A percentile compares a stretch with the other conserved stretches of the same genome.
phyloP scores from a whole-genome alignment of 2,888 invertebrate species.

The Oasisia sp. region DNA sequence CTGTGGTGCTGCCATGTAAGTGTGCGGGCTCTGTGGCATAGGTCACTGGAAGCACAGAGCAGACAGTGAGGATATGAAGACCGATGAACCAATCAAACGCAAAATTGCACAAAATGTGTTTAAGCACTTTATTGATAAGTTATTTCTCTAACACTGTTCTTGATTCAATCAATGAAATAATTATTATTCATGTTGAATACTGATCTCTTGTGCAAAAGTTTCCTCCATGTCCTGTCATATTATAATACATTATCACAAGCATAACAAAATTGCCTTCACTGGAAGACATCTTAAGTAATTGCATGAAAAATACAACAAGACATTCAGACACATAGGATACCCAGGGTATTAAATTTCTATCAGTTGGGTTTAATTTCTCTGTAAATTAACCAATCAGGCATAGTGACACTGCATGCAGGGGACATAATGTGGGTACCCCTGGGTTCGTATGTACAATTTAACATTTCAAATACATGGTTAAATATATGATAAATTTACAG shows the following conservation, averaged over 20 bases:
- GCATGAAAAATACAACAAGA: neutral
- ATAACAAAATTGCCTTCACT: neutral
- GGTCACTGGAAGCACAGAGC: conserved; percentile 70
- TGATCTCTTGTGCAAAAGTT: neutral
- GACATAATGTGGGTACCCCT: no score
- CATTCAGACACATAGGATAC: neutral
- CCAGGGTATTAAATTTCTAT: no score
- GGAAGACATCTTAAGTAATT: neutral
- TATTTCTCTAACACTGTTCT: neutral
- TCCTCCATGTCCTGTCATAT: neutral
- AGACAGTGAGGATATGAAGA: neutral
- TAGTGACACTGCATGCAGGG: no score
- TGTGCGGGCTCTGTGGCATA: conserved; percentile 84
- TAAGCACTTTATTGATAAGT: neutral
- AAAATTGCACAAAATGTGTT: neutral
- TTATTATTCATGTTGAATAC: neutral
- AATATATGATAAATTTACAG: neutral
- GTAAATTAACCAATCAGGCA: no score
- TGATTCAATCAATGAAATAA: neutral
- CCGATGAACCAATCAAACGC: neutral
- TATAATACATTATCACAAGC: neutral
- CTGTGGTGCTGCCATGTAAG: conserved; percentile 64
- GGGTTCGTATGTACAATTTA: neutral
- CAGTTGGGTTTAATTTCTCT: no score
- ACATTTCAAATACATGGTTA: neutral